phyloP scores from a whole-genome alignment of 1,140 invertebrate genomes.

The Halictus rubicundus region DNA sequence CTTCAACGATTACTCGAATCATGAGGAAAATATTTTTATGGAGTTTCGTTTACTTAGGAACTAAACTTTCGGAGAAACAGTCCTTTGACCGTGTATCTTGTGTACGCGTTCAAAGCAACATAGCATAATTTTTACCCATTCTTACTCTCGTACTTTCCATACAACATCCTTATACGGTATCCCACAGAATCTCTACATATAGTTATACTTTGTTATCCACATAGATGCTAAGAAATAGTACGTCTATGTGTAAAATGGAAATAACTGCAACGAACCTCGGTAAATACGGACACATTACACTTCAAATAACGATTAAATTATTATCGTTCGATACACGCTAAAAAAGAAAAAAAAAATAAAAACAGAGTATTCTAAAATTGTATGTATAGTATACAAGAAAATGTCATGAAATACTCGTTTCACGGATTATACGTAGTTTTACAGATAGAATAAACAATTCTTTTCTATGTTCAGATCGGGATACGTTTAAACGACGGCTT shows the following conservation, averaged over 20 bases:
- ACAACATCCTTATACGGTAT: conserved; percentile 25
- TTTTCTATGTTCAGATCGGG: not conserved
- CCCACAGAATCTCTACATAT: conserved; percentile 13
- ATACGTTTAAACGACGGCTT: not conserved
- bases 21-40: not conserved
- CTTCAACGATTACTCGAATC: not conserved
- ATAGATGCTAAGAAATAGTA: conserved; percentile 29
- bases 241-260: conserved; percentile 29
- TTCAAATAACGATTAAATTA: not conserved
- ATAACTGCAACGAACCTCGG: conserved; percentile 25
- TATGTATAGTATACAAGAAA: not conserved
- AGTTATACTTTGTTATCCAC: conserved; percentile 11
- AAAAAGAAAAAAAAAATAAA: not conserved
- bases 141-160: conserved; percentile 9
- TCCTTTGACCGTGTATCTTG: not conserved
- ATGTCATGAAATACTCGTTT: not conserved
- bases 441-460: not conserved
- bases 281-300: not conserved
- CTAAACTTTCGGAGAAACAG: not conserved
- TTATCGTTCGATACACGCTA: too few species aligned
- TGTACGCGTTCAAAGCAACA: not conserved
- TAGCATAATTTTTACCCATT: conserved; percentile 1
- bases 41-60: not conserved
- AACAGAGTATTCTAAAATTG: too few species aligned
- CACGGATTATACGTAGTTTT: not conserved